Base-by-base conservation (phyloP, 2,888 invertebrate genomes). In the Eupithecia centaureata region DNA sequence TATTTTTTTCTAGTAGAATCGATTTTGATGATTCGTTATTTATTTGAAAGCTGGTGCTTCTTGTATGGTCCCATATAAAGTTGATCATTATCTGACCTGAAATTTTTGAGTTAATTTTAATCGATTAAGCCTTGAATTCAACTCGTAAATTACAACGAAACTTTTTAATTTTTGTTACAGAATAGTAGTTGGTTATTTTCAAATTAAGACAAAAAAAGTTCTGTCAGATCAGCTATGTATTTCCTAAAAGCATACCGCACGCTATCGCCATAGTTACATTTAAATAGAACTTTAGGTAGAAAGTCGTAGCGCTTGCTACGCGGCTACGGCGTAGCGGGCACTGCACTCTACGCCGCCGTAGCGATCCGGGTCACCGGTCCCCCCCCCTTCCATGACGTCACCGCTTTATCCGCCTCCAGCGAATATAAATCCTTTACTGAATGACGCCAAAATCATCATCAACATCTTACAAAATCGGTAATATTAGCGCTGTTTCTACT, bases 251-350 rank as follows among this genome's bases (percentile, higher is more conserved):
- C n/a, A n/a, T 10, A 25, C 25, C 0, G 13, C n/a, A 8, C 0
- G 7, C 5, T n/a, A 54, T 15, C 5, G 8, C 0, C 13, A 28
- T 13, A n/a, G n/a, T 38, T 13, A 38, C 15, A 38, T 38, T 38
- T 12, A 3, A 13, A 38, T 3, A 12, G 10, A 13, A 13, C 3
- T 4, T 18, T 18, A 32, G 18, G 22, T 32, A 33, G 22, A 22
- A 57, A 32, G 22, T 57, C 57, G 57, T 57, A 57, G 57, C 27
- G 42, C 64, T 60, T 30, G 33, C 33, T 59, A 59, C 38, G 59
- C 15, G n/a, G 25, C 59, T 59, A 38, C 33, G 38, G 38, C 59
- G 33, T 59, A 62, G 61, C 38, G 18, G 30, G 60, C 61, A 52
- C 10, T 54, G 51, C 58, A 59, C 59, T 57, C 57, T 30, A 57